A percentile compares a stretch with the other conserved stretches of the same genome.
phyloP scores from a whole-genome alignment of 2,888 invertebrate genomes.

The Melanotus villosus region DNA sequence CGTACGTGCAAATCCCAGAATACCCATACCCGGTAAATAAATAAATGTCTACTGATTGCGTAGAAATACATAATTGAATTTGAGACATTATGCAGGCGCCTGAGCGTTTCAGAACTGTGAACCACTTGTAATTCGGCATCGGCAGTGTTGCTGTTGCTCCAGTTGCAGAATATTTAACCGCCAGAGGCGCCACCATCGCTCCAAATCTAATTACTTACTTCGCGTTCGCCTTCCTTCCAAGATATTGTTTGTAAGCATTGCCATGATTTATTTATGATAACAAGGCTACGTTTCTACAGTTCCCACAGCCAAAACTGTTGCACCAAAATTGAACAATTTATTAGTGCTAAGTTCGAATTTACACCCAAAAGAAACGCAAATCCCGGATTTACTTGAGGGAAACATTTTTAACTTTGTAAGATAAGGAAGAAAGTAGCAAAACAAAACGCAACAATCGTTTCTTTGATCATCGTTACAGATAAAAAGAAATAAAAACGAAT shows the following conservation, averaged over 20 bases:
- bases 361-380: too few relatives aligned
- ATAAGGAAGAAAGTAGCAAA: too few relatives aligned
- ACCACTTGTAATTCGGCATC: conserved; percentile 46
- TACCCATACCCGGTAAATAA: conserved; percentile 48
- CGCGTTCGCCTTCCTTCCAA: conserved; percentile 46
- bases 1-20: conserved; percentile 43
- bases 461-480: too few relatives aligned
- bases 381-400: too few relatives aligned
- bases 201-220: conserved; percentile 49
- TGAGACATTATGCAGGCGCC: conserved; percentile 52
- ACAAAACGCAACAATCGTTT: too few relatives aligned
- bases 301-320: conserved; percentile 41
- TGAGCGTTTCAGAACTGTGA: conserved; percentile 43
- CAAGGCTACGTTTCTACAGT: conserved; percentile 40
- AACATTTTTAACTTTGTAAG: too few relatives aligned
- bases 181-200: conserved; percentile 43
- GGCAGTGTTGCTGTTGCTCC: conserved; percentile 40
- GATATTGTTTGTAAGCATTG: conserved; percentile 53
- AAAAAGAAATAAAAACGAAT: too few relatives aligned
- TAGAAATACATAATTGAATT: conserved; percentile 53
- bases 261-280: conserved; percentile 53
- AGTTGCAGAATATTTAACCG: conserved; percentile 48
- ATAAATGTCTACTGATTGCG: conserved; percentile 53
- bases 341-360: too few relatives aligned
- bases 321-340: conserved; percentile 45